A percentile compares a stretch with the other conserved stretches of the same genome.
Evolutionary conservation across 2,113 vertebrate species (phyloP).

Genomic region (Rhinopomastus cyanomelas): DNA sequence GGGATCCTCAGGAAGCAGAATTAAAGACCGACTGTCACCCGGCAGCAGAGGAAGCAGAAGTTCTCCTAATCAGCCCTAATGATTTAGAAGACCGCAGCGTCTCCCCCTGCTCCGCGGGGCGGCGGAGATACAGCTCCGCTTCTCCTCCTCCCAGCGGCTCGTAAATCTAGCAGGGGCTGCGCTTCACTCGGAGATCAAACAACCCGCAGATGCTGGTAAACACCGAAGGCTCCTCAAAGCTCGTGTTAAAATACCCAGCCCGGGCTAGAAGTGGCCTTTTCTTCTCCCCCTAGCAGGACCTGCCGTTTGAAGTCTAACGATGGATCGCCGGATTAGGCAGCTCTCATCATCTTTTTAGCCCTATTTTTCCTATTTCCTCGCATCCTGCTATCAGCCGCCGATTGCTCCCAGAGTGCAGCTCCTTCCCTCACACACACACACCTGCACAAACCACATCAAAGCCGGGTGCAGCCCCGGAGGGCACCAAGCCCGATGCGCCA

Average conservation of each 20-base stretch:
- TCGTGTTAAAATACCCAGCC: not conserved
- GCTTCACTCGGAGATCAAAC: slow-evolving; percentile 51
- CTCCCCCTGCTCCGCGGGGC: not conserved
- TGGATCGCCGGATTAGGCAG: not conserved
- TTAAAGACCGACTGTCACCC: not conserved
- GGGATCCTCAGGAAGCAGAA: slow-evolving; percentile 28
- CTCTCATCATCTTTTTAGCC: not conserved
- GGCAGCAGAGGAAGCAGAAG: not conserved
- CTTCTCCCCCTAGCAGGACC: not conserved
- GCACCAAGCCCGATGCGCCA: not conserved
- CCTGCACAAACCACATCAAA: slow-evolving; percentile 16
- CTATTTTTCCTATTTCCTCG: not conserved
- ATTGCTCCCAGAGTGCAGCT: not conserved
- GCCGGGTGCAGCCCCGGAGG: not conserved
- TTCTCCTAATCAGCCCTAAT: slow-evolving; percentile 20
- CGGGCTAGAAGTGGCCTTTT: not conserved
- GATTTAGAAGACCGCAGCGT: slow-evolving; percentile 22
- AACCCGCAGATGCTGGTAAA: slow-evolving; percentile 40
- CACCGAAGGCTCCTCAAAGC: slow-evolving; percentile 29
- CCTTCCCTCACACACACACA: not conserved
- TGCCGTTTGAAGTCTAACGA: slow-evolving; percentile 15
- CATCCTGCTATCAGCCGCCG: not conserved
- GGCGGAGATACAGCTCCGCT: not conserved
- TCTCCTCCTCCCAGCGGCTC: not conserved
- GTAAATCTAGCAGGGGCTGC: slow-evolving; percentile 5